Evolutionary conservation across 2,113 vertebrate genomes (phyloP).

Genomic region (Ivindomyrus marchei): DNA sequence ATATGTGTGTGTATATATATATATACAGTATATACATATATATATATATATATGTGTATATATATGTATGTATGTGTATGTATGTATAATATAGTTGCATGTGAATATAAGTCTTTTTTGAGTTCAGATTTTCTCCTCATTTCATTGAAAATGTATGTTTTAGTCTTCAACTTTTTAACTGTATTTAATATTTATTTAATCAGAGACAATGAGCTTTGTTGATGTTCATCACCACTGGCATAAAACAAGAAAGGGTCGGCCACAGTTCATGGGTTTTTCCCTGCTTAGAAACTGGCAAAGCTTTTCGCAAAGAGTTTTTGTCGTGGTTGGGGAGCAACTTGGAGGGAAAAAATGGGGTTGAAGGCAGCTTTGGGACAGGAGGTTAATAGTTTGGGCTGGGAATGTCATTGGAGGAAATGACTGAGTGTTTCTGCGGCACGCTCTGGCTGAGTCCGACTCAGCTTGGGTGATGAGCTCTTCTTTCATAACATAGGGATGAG

Average conservation of each 20-base stretch:
- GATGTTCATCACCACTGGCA: not conserved
- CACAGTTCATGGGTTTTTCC: not conserved
- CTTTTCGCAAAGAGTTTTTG: not conserved
- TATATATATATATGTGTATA: no score
- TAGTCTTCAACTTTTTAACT: not conserved
- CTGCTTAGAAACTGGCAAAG: not conserved
- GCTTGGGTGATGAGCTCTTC: slow-evolving; percentile 37
- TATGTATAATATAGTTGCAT: not conserved
- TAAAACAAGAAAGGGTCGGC: not conserved
- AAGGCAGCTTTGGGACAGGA: not conserved
- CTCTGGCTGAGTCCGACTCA: slow-evolving; percentile 35
- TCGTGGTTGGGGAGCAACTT: not conserved
- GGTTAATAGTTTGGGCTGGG: not conserved
- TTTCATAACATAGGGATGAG: slow-evolving; percentile 31
- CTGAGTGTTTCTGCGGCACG: slow-evolving; percentile 29
- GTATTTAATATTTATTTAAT: not conserved
- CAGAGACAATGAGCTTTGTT: not conserved
- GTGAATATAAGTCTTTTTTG: not conserved
- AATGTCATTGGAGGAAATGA: slow-evolving; percentile 31
- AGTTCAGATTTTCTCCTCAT: not conserved
- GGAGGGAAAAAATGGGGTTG: not conserved
- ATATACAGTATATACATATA: no score
- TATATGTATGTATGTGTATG: no score
- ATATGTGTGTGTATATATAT: no score
- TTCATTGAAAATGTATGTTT: not conserved